phyloP scores from a whole-genome alignment of 2,888 invertebrate genomes.

The Macrostomum cliftonense region DNA sequence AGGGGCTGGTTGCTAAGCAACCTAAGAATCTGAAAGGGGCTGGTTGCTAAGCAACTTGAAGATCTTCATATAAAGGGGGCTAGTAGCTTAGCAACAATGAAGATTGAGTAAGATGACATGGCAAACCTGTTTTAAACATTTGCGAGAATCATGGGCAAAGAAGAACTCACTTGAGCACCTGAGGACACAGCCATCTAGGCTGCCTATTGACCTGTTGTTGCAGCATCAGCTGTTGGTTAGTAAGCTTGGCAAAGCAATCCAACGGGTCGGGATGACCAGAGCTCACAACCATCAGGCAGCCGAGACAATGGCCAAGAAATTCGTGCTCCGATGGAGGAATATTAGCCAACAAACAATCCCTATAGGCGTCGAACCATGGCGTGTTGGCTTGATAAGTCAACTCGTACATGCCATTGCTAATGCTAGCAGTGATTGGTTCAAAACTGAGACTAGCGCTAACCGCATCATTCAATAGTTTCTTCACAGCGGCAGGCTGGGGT shows the following conservation, averaged over 20 bases:
- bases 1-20: no score
- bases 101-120: no score
- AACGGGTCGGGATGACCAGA: conserved; percentile 47
- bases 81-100: no score
- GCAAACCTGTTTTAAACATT: no score
- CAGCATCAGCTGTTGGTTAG: conserved; percentile 55
- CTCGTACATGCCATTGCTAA: background rate
- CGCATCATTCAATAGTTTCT: conserved; percentile 65
- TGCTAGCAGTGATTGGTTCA: background rate
- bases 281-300: conserved; percentile 44
- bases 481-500: conserved; percentile 58
- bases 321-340: conserved; percentile 71
- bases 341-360: conserved; percentile 59
- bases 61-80: no score
- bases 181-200: conserved; percentile 44
- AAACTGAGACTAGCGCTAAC: conserved; percentile 44
- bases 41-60: no score
- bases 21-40: no score
- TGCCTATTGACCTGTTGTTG: conserved; percentile 43
- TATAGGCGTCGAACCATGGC: conserved; percentile 87
- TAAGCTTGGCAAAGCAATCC: conserved; percentile 59
- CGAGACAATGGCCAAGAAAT: conserved; percentile 50
- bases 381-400: conserved; percentile 43
- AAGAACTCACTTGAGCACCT: conserved; percentile 48
- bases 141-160: no score